Base-by-base conservation (phyloP, 2,113 vertebrate genomes). In the Protomyctophum bolini region DNA sequence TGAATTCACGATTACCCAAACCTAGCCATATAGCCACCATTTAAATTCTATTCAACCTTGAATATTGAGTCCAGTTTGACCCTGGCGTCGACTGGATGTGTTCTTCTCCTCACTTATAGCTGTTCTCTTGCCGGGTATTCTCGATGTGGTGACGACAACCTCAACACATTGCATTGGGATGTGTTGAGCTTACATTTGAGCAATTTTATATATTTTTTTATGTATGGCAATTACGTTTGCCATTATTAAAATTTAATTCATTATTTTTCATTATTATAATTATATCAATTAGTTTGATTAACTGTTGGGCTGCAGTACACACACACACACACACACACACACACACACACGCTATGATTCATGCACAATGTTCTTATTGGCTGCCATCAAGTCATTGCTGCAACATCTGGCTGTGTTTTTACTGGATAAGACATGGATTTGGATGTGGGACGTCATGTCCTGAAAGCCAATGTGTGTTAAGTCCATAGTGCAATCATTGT, bases 381-480 rank as follows among this genome's bases (percentile, higher is more conserved):
- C n/a, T 41, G 33, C 33, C 2, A 2, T 41, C 33, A 41, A 41
- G 12, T 64, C 71, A 57, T 62, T 75, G 65, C 50, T 62, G 58
- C 67, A 56, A 86, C 86, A 86, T 88, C 87, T 88, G 88, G 81
- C 66, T 63, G 70, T 93, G 88, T 91, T 93, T 87, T 86, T 77
- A 88, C 83, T 86, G 85, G 85, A 85, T 47, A 10, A 68, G 12
- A 66, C 66, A 29, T n/a, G 66, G 63, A 67, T 73, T 75, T 84
- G 73, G 63, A 79, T 65, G 46, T 83, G 80, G 82, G 77, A 75
- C 70, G 70, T 72, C 48, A 64, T 72, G 71, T 85, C 79, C 79
- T 79, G 70, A 80, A 77, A 60, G n/a, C 56, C 68, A 59, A 57
- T 41, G 33, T 41, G 33, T 58, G 48, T 72, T 77, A 77, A 61